These are phyloP conservation scores for Steatocranus sp. DNA, from an alignment of 2,797 vertebrate species.

Conservation along the genomic window DNA sequence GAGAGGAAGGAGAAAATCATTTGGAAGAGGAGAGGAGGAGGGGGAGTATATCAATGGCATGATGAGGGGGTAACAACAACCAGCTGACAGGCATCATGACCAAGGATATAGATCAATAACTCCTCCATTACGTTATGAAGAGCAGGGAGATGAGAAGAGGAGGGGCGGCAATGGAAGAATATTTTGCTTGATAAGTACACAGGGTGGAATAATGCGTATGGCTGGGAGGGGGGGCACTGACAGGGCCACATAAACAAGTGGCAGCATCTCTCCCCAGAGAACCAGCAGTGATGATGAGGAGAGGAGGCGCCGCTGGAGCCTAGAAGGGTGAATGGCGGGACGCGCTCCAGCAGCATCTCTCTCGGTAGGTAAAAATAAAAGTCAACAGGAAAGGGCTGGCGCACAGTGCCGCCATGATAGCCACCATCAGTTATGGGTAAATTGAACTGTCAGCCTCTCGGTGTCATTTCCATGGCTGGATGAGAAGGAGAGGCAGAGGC, in stretches of 20 bases:
- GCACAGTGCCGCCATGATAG: slow-evolving; percentile 73
- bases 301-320: slow-evolving; percentile 36
- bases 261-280: slow-evolving; percentile 84
- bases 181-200: slow-evolving; percentile 74
- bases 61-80: slow-evolving; percentile 61
- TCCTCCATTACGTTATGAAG: slow-evolving; percentile 59
- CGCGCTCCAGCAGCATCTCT: slow-evolving; percentile 47
- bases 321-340: slow-evolving; percentile 47
- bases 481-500: slow-evolving; percentile 63
- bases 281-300: slow-evolving; percentile 60
- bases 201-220: slow-evolving; percentile 22
- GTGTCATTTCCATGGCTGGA: slow-evolving; percentile 85
- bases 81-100: slow-evolving; percentile 67
- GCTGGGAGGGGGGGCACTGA: slow-evolving; percentile 60
- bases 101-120: slow-evolving; percentile 79
- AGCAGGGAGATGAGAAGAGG: slow-evolving; percentile 40
- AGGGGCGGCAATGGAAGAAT: slow-evolving; percentile 67
- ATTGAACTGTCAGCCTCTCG: slow-evolving; percentile 95
- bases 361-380: slow-evolving; percentile 79
- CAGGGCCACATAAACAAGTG: slow-evolving; percentile 82
- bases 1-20: slow-evolving; percentile 68
- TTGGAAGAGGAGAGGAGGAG: slow-evolving; percentile 44
- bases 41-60: slow-evolving; percentile 63
- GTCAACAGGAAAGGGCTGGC: slow-evolving; percentile 67
- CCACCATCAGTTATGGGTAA: slow-evolving; percentile 92